Base-by-base conservation (phyloP, 1,140 invertebrate genomes). In the Bombus terrestris region DNA sequence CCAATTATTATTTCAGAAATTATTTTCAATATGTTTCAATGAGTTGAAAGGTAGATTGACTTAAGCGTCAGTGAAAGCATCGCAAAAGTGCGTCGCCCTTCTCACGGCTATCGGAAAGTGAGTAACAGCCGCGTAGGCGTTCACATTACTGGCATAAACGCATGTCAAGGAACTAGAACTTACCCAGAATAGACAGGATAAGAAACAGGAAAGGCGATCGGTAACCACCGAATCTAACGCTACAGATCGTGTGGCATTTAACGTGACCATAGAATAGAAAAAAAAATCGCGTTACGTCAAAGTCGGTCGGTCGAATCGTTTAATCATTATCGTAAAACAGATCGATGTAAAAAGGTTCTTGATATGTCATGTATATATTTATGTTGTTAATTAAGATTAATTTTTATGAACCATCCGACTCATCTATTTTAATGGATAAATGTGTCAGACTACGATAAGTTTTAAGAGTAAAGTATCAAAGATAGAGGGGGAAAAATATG, bases 251-350 rank as follows among this genome's bases (percentile, higher is more conserved):
- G 22, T 79, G 22, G 25, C 41, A 22, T 43, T 28, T n/a, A 25
- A n/a, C 47, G 32, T 3, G 43, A 43, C 73, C 43, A n/a, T 62
- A 62, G 12, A 62, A 62, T 62, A 62, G 59, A 62, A n/a, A n/a
- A 13, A 57, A 32, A 76, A 85, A 81, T 32, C 18, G 18, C 57
- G 37, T 88, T 88, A 69, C 73, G 53, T 68, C 72, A 76, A 73
- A 84, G 8, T 37, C 68, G 15, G 13, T 74, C 32, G 37, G 18
- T 79, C 32, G 64, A 41, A 22, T 83, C 71, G 57, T 62, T 77
- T 35, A n/a, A 80, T 32, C 9, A 35, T 43, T 22, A 64, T n/a
- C 43, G 3, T 68, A 12, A 32, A 82, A 66, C 75, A 80, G 5
- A 5, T 62, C 12, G 10, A 22, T 25, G 8, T 32, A 85, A 53